Conservation (phyloP, 1,140 invertebrate species). For the Trypoxylus dichotomus region DNA sequence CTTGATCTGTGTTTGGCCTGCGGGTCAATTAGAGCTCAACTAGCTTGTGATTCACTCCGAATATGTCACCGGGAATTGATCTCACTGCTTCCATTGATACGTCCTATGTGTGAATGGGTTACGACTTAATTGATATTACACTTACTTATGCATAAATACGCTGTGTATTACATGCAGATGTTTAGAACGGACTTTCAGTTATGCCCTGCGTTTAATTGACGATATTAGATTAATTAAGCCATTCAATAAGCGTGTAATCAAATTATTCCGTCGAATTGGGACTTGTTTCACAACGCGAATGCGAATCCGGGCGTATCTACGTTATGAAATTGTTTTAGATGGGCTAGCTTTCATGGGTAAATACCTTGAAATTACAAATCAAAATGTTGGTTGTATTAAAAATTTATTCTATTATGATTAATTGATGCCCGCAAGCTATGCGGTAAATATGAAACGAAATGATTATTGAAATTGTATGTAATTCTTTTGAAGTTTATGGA, state of each 20-base stretch:
- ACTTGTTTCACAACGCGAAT: neutral
- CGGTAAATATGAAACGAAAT: too few species aligned
- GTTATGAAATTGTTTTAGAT: too few species aligned
- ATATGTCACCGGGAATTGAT: constrained; percentile 24
- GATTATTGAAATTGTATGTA: too few species aligned
- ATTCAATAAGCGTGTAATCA: neutral
- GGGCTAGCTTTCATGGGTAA: too few species aligned
- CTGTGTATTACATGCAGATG: neutral
- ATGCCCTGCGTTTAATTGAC: neutral
- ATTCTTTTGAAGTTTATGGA: too few species aligned
- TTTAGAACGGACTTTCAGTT: neutral
- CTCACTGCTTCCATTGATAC: constrained; percentile 5
- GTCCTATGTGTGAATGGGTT: neutral
- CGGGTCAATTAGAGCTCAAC: constrained; percentile 35
- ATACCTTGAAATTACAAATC: too few species aligned
- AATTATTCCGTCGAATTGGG: neutral
- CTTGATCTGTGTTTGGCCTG: constrained; percentile 32
- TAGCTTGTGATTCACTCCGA: constrained; percentile 27
- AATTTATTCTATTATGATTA: too few species aligned
- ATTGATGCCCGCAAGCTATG: too few species aligned
- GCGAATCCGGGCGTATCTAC: too few species aligned
- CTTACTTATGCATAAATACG: neutral
- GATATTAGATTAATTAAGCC: neutral
- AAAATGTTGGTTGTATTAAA: too few species aligned
- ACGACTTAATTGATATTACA: neutral